Percentiles rank a stretch among this genome's conserved stretches.
phyloP scores from a whole-genome alignment of 1,140 invertebrate species.

The Trichonephila inaurata region DNA sequence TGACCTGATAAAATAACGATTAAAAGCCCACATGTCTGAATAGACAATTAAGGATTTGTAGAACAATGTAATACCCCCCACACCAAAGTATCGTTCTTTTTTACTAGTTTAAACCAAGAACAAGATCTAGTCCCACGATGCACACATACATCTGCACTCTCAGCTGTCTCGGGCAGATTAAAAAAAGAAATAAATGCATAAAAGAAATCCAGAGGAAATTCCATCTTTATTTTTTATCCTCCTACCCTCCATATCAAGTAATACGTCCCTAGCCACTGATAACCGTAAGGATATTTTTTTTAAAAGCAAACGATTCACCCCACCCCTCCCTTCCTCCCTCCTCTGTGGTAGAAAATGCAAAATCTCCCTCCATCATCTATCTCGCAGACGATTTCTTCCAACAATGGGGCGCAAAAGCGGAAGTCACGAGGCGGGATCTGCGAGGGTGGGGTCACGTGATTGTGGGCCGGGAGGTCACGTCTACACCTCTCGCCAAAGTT shows the following conservation, averaged over 20 bases:
- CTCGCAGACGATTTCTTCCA: neutral
- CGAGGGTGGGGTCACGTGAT: slow-evolving; percentile 48
- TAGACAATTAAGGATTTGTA: neutral
- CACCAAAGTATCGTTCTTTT: neutral
- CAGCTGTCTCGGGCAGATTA: slow-evolving; percentile 28
- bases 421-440: slow-evolving; percentile 52
- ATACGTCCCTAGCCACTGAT: neutral
- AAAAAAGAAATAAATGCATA: neutral
- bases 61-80: neutral
- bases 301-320: neutral
- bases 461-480: slow-evolving; percentile 59
- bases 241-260: neutral
- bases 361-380: slow-evolving; percentile 35
- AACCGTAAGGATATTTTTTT: neutral
- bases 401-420: slow-evolving; percentile 16
- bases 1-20: too few species aligned
- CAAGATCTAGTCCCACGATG: neutral
- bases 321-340: neutral
- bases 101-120: neutral
- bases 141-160: slow-evolving; percentile 10
- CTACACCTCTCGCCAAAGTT: slow-evolving; percentile 22
- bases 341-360: neutral
- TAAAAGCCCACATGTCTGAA: neutral
- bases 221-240: neutral
- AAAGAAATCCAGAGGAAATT: neutral